Conservation (phyloP, 30 jellyfish, hydroid and myxozoan genomes). For the Clytia hemisphaerica region DNA sequence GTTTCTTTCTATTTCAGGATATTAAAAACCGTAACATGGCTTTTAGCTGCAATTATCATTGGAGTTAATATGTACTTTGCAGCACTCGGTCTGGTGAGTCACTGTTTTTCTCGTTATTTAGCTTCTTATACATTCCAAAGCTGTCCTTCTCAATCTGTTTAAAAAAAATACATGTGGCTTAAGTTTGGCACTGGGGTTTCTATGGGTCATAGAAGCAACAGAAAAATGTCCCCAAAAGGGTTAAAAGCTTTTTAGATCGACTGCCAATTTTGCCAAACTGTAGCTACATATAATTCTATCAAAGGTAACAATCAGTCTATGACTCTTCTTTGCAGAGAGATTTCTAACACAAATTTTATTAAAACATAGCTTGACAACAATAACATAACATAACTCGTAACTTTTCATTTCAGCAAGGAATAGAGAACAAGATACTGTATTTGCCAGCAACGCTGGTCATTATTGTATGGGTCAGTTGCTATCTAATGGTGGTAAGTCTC, state of each 20-base stretch:
- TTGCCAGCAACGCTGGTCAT: constrained; percentile 27
- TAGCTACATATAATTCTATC: too few species aligned
- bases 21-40: constrained; percentile 52
- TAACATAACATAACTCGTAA: not conserved
- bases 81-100: constrained; percentile 55
- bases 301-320: too few species aligned
- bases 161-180: too few species aligned
- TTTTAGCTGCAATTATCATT: constrained; percentile 62
- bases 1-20: constrained; percentile 29
- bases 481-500: constrained; percentile 28
- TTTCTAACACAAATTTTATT: too few species aligned
- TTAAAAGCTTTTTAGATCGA: too few species aligned
- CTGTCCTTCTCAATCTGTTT: not conserved
- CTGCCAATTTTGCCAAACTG: too few species aligned
- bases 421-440: constrained; percentile 11
- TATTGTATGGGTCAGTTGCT: not conserved
- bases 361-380: too few species aligned
- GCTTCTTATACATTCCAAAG: not conserved
- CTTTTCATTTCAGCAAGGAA: not conserved
- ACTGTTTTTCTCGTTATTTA: too few species aligned
- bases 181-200: too few species aligned
- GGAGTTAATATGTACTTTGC: constrained; percentile 68
- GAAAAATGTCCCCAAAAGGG: too few species aligned
- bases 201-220: too few species aligned
- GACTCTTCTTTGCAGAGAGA: too few species aligned